A percentile compares a stretch with the other conserved stretches of the same genome.
Conservation (phyloP, 2,888 invertebrate species). For the Protula sp. region DNA sequence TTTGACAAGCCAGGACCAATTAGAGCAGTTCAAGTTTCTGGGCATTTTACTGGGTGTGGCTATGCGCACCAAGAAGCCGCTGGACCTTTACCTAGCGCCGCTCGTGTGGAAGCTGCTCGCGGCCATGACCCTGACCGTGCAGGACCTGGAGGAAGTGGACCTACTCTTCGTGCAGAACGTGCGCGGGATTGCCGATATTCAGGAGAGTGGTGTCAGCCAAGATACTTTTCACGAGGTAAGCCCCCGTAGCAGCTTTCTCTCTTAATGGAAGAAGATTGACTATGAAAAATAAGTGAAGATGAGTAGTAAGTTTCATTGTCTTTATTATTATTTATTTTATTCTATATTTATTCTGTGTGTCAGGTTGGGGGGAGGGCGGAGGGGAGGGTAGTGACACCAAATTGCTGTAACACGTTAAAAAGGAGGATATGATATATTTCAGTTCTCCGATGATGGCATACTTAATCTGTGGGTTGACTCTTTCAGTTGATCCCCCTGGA, state of each 20-base stretch:
- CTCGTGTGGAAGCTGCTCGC: constrained; percentile 62
- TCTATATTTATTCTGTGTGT: too few relatives aligned
- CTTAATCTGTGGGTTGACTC: too few relatives aligned
- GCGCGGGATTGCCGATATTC: constrained; percentile 61
- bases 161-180: constrained; percentile 61
- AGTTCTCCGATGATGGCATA: too few relatives aligned
- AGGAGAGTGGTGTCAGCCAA: constrained; percentile 61
- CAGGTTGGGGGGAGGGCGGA: too few relatives aligned
- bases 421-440: too few relatives aligned
- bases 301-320: too few relatives aligned
- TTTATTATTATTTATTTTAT: too few relatives aligned
- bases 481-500: constrained; percentile 61
- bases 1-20: constrained; percentile 57
- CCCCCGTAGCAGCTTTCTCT: not conserved
- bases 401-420: too few relatives aligned
- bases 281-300: too few relatives aligned
- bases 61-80: constrained; percentile 64
- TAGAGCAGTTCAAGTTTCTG: constrained; percentile 62
- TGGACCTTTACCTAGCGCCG: constrained; percentile 63
- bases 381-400: too few relatives aligned
- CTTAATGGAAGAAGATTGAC: too few relatives aligned
- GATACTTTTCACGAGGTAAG: constrained; percentile 61
- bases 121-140: constrained; percentile 60
- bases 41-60: constrained; percentile 65
- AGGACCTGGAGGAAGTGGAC: constrained; percentile 62